Evolutionary conservation across 2,797 vertebrate species (phyloP).

Genomic region (Naso thynnoides): DNA sequence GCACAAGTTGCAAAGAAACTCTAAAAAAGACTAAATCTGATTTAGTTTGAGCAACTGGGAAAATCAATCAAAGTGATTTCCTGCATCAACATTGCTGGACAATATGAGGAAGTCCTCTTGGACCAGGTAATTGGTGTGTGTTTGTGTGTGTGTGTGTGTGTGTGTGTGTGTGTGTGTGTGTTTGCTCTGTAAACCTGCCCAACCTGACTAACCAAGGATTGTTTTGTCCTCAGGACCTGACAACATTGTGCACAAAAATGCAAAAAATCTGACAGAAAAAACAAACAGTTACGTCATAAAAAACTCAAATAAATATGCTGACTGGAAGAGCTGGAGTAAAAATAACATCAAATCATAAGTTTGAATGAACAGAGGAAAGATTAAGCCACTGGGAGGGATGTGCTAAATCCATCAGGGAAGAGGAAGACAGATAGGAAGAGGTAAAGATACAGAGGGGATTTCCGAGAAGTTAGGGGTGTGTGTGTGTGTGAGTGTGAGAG

Average conservation of each 20-base stretch:
- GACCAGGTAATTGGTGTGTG: constrained; percentile 20
- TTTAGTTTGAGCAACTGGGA: constrained; percentile 19
- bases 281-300: neutral
- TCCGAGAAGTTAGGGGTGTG: constrained; percentile 13
- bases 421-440: constrained; percentile 64
- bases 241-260: constrained; percentile 8
- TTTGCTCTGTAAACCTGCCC: constrained; percentile 3
- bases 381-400: neutral
- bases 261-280: neutral
- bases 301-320: neutral
- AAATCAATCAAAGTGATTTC: constrained; percentile 72
- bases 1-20: constrained; percentile 7
- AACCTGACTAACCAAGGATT: constrained; percentile 8
- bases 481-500: constrained; percentile 14
- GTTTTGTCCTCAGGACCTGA: constrained; percentile 11
- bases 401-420: constrained; percentile 67
- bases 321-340: neutral
- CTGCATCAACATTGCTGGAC: constrained; percentile 73
- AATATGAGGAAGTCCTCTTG: constrained; percentile 75
- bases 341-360: neutral
- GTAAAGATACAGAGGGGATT: constrained; percentile 42
- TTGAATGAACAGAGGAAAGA: neutral
- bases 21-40: constrained; percentile 28
- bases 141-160: constrained; percentile 15
- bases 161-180: constrained; percentile 22